These are phyloP conservation scores for Tiphia femorata DNA, from an alignment of 2,888 invertebrate genomes.

Conservation along the genomic window DNA sequence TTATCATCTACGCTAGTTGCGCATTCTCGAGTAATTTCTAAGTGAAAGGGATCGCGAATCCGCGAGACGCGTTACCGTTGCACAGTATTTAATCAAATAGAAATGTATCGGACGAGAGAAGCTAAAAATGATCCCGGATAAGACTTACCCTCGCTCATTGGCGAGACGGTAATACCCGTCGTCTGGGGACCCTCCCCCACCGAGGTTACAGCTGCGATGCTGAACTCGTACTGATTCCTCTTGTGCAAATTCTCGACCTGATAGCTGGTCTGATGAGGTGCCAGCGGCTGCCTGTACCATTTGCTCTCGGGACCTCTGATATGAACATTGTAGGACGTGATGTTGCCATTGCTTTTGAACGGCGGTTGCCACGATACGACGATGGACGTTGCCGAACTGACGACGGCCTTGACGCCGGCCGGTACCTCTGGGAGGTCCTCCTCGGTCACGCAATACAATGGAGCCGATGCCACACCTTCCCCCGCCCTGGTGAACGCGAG, in stretches of 20 bases:
- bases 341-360: slow-evolving; percentile 81
- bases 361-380: slow-evolving; percentile 93
- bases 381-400: slow-evolving; percentile 87
- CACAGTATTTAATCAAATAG: too few relatives aligned
- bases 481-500: slow-evolving; percentile 90
- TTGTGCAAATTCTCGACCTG: slow-evolving; percentile 65
- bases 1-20: too few relatives aligned
- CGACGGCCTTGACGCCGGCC: slow-evolving; percentile 90
- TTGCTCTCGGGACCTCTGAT: slow-evolving; percentile 63
- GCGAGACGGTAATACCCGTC: slow-evolving; percentile 68
- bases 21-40: neutral
- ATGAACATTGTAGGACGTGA: slow-evolving; percentile 65
- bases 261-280: slow-evolving; percentile 64
- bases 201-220: slow-evolving; percentile 67
- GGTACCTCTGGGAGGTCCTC: slow-evolving; percentile 94
- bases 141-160: slow-evolving; percentile 67
- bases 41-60: neutral
- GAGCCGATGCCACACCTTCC: slow-evolving; percentile 87
- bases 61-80: too few relatives aligned
- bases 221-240: slow-evolving; percentile 68
- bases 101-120: too few relatives aligned
- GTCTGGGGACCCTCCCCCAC: slow-evolving; percentile 67
- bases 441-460: slow-evolving; percentile 88
- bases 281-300: slow-evolving; percentile 56
- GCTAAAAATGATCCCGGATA: too few relatives aligned